Evolutionary conservation across 2,113 vertebrate genomes (phyloP).

Genomic region (Plectropomus leopardus): DNA sequence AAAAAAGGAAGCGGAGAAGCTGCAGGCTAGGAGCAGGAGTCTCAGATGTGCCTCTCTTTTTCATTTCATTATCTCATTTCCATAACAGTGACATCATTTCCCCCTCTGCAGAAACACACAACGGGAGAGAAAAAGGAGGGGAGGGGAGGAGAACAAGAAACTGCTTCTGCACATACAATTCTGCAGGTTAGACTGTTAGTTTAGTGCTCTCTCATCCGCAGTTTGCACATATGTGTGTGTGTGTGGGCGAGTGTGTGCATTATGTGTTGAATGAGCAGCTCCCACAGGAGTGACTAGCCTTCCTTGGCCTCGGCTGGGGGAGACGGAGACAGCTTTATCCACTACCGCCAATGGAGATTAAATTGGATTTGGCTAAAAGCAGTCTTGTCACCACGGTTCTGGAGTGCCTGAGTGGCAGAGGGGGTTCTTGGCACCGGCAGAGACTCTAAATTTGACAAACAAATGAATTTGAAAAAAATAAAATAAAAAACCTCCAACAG

Average conservation of each 20-base stretch:
- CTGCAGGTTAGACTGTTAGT: slow-evolving; percentile 28
- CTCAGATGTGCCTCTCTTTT: slow-evolving; percentile 45
- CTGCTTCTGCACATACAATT: not conserved
- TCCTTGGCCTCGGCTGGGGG: slow-evolving; percentile 46
- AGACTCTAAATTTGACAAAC: slow-evolving; percentile 75
- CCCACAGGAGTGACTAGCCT: slow-evolving; percentile 52
- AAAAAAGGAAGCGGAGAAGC: slow-evolving; percentile 16
- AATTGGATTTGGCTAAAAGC: slow-evolving; percentile 80
- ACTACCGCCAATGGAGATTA: slow-evolving; percentile 71
- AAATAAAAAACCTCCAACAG: slow-evolving; percentile 65
- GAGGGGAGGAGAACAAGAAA: not conserved
- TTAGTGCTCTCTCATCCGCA: slow-evolving; percentile 10
- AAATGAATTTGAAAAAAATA: slow-evolving; percentile 66
- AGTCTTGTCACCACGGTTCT: slow-evolving; percentile 63
- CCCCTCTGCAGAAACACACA: slow-evolving; percentile 42
- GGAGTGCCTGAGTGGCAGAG: slow-evolving; percentile 70
- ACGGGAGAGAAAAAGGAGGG: not conserved
- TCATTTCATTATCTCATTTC: slow-evolving; percentile 58
- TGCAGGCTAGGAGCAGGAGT: slow-evolving; percentile 39
- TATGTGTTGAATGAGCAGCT: slow-evolving; percentile 50
- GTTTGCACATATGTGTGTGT: not conserved
- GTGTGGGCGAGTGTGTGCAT: slow-evolving; percentile 15
- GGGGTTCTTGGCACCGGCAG: slow-evolving; percentile 61
- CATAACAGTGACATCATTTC: slow-evolving; percentile 56
- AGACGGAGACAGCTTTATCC: slow-evolving; percentile 73